These are phyloP conservation scores for Dryas iulia DNA, from an alignment of 1,140 invertebrate species.

Conservation along the genomic window DNA sequence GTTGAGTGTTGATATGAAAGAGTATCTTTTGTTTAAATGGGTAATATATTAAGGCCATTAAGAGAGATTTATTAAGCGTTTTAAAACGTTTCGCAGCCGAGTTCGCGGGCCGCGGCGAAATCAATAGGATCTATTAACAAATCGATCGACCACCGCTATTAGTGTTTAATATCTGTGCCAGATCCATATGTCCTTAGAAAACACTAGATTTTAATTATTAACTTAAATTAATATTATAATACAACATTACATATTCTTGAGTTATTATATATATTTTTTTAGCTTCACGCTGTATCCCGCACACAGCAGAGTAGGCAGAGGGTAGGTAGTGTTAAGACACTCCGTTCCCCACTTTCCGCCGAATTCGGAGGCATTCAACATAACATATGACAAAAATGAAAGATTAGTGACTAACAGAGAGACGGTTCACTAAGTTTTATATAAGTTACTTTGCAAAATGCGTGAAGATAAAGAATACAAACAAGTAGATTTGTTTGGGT, in stretches of 20 bases:
- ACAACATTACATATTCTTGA: too few relatives aligned
- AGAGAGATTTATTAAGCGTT: slow-evolving; percentile 13
- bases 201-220: neutral
- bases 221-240: too few relatives aligned
- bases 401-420: too few relatives aligned
- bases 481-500: slow-evolving; percentile 12
- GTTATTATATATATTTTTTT: too few relatives aligned
- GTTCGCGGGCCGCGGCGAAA: slow-evolving; percentile 12
- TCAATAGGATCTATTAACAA: slow-evolving; percentile 16
- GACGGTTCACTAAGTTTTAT: too few relatives aligned
- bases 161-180: neutral
- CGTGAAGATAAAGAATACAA: slow-evolving; percentile 5
- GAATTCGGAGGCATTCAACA: too few relatives aligned
- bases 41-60: slow-evolving; percentile 9
- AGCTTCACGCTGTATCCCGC: too few relatives aligned
- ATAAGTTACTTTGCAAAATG: neutral
- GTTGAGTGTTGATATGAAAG: neutral
- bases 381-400: too few relatives aligned
- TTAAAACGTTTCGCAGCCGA: slow-evolving; percentile 13
- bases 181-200: slow-evolving; percentile 9
- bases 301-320: too few relatives aligned
- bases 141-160: slow-evolving; percentile 8
- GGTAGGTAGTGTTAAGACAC: too few relatives aligned
- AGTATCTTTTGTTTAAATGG: neutral
- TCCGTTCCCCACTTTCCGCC: too few relatives aligned